Conservation (phyloP, 2,888 invertebrate genomes). For the Lutraria lutraria region DNA sequence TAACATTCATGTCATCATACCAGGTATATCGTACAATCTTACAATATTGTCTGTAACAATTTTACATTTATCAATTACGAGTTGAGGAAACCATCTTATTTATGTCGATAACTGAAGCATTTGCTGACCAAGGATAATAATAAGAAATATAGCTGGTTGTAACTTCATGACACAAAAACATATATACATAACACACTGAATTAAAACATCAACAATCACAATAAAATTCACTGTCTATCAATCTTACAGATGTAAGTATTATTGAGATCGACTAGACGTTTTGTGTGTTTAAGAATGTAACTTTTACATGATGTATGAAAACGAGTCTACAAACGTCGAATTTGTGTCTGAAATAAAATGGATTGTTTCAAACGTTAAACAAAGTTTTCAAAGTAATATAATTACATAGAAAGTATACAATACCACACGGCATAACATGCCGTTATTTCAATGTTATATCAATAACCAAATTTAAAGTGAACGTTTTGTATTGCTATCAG, state of each 20-base stretch:
- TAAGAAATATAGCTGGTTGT: neutral
- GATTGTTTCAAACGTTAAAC: neutral
- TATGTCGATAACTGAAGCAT: neutral
- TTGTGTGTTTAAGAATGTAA: neutral
- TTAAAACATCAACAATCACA: neutral
- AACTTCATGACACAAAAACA: neutral
- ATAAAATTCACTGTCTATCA: neutral
- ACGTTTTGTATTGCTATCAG: too few relatives aligned
- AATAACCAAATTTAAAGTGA: too few relatives aligned
- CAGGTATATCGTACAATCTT: too few relatives aligned
- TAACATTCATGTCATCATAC: too few relatives aligned
- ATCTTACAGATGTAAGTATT: neutral
- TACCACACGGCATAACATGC: too few relatives aligned
- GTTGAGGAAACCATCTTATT: neutral
- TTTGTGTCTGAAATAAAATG: neutral
- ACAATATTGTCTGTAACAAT: too few relatives aligned
- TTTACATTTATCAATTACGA: too few relatives aligned
- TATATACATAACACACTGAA: neutral
- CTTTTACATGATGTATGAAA: neutral
- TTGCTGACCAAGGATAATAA: neutral
- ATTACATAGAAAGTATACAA: too few relatives aligned
- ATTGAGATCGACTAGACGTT: neutral
- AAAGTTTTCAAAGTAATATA: neutral
- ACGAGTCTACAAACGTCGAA: neutral
- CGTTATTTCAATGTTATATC: too few relatives aligned